phyloP scores from a whole-genome alignment of 2,888 invertebrate genomes.

The Melieria crassipennis region DNA sequence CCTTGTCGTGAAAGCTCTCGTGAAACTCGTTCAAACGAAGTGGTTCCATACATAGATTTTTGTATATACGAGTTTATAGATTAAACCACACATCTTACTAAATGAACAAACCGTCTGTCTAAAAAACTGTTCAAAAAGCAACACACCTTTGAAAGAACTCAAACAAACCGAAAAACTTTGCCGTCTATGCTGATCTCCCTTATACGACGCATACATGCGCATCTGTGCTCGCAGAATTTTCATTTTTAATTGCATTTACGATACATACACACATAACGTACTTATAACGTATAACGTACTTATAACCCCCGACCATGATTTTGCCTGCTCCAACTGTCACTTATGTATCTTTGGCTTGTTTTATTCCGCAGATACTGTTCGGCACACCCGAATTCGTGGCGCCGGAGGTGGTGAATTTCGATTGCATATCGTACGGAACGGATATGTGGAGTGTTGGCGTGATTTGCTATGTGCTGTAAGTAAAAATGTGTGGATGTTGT shows the following conservation, averaged over 20 bases:
- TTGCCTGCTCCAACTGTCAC: neutral
- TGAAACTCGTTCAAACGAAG: no score
- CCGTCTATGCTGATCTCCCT: no score
- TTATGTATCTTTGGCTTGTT: slow-evolving; percentile 14
- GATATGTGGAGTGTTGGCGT: slow-evolving; percentile 99
- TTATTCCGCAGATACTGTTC: slow-evolving; percentile 75
- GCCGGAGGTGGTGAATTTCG: slow-evolving; percentile 98
- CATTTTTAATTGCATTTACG: slow-evolving; percentile 32
- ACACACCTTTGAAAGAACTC: no score
- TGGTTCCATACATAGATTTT: no score
- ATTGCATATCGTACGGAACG: slow-evolving; percentile 93
- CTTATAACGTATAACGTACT: neutral
- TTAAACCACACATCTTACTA: no score
- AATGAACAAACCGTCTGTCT: no score
- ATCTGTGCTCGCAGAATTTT: neutral
- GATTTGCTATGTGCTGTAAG: slow-evolving; percentile 98
- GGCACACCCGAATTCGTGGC: slow-evolving; percentile 99
- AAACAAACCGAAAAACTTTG: no score
- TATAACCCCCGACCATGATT: neutral
- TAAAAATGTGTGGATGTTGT: slow-evolving; percentile 52
- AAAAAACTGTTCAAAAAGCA: no score
- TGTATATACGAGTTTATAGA: no score
- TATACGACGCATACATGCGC: neutral
- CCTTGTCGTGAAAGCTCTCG: no score
- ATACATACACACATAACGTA: neutral